Evolutionary conservation across 1,140 invertebrate species (phyloP).

Genomic region (Tetramorium alpestre): DNA sequence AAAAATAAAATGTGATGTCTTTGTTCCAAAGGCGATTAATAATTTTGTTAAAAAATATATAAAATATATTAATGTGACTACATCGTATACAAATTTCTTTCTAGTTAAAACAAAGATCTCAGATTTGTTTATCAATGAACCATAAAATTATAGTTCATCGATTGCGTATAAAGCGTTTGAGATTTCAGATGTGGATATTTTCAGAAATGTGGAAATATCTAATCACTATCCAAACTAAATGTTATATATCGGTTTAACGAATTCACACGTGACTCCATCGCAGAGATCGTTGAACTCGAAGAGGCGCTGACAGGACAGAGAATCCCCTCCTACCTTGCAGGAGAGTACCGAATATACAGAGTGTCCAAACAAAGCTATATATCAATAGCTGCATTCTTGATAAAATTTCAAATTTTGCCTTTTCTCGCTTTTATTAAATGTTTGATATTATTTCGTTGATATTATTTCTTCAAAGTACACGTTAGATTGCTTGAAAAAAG

Average conservation of each 20-base stretch:
- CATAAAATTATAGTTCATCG: not conserved
- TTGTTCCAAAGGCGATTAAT: not conserved
- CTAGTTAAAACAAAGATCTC: not conserved
- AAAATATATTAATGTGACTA: not conserved
- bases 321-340: constrained; percentile 27
- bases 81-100: not conserved
- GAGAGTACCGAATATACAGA: constrained; percentile 65
- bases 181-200: not conserved
- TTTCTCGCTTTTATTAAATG: too few species aligned
- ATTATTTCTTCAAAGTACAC: not conserved
- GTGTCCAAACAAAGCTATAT: constrained; percentile 32
- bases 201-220: not conserved
- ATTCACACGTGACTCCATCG: constrained; percentile 34
- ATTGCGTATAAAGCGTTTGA: not conserved
- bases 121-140: not conserved
- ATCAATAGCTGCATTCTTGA: constrained; percentile 11
- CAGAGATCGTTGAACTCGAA: constrained; percentile 84
- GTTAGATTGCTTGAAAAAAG: not conserved
- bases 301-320: constrained; percentile 81
- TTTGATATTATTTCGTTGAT: too few species aligned
- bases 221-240: constrained; percentile 41
- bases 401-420: not conserved
- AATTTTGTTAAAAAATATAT: not conserved
- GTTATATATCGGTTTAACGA: constrained; percentile 30
- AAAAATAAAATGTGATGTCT: not conserved